Evolutionary conservation across 1,140 invertebrate genomes (phyloP).

Genomic region (Magallana ariakensis): DNA sequence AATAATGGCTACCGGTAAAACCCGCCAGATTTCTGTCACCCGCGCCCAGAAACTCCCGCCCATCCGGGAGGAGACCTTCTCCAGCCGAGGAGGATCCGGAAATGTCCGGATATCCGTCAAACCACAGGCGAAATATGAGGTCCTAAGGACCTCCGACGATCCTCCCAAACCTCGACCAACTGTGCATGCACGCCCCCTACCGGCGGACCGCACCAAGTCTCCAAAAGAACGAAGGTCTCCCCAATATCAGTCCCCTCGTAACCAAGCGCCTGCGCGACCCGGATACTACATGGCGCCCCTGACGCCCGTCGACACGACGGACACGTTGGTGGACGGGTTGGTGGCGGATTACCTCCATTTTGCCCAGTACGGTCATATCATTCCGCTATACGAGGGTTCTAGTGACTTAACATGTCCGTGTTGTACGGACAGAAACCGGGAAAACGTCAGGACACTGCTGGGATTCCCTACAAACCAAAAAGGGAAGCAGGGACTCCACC

Average conservation of each 20-base stretch:
- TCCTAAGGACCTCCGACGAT: slow-evolving; percentile 45
- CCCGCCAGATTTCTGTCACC: slow-evolving; percentile 56
- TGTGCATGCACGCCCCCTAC: slow-evolving; percentile 58
- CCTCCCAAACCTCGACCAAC: slow-evolving; percentile 45
- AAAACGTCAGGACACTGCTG: slow-evolving; percentile 63
- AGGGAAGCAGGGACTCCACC: slow-evolving; percentile 21
- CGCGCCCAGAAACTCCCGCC: slow-evolving; percentile 60
- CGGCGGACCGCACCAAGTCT: slow-evolving; percentile 27
- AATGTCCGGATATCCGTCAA: slow-evolving; percentile 41
- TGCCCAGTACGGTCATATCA: slow-evolving; percentile 65
- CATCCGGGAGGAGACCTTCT: slow-evolving; percentile 60
- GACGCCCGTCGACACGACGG: slow-evolving; percentile 53
- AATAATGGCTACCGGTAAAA: slow-evolving; percentile 20
- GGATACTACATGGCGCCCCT: slow-evolving; percentile 29
- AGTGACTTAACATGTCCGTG: slow-evolving; percentile 64
- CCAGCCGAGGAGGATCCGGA: not conserved
- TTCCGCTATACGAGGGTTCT: slow-evolving; percentile 67
- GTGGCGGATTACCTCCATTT: slow-evolving; percentile 72
- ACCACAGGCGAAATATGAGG: slow-evolving; percentile 38
- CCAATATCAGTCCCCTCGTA: slow-evolving; percentile 39
- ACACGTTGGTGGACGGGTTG: slow-evolving; percentile 69
- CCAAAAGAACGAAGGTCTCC: slow-evolving; percentile 30
- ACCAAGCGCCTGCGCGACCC: not conserved
- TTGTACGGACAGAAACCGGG: slow-evolving; percentile 69
- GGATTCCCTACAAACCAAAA: slow-evolving; percentile 51